These are phyloP conservation scores for Patiria pectinifera DNA, from an alignment of 53 echinoderm and acorn worm species.

Conservation along the genomic window DNA sequence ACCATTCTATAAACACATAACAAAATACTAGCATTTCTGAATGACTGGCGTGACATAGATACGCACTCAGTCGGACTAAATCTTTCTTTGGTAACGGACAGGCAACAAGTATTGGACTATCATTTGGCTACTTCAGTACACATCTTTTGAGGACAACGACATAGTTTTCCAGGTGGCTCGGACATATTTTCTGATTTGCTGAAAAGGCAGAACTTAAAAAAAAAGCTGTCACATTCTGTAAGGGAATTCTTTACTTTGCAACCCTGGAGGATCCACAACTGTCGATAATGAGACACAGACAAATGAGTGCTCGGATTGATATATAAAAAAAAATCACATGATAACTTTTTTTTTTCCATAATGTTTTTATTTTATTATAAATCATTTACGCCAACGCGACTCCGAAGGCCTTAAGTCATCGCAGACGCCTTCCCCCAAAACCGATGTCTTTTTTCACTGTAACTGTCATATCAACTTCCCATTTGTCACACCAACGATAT, in stretches of 20 bases:
- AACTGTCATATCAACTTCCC: constrained; percentile 59
- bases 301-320: background rate
- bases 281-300: background rate
- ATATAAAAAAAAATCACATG: background rate
- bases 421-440: constrained; percentile 3
- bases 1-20: background rate
- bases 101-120: background rate
- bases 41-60: background rate
- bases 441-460: constrained; percentile 48
- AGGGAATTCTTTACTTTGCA: background rate
- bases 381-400: background rate
- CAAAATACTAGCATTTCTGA: background rate
- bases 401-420: background rate
- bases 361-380: background rate
- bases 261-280: background rate
- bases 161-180: background rate
- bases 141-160: background rate
- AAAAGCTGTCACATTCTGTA: background rate
- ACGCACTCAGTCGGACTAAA: background rate
- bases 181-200: background rate
- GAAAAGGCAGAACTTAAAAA: background rate
- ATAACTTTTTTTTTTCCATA: background rate
- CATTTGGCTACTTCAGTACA: background rate
- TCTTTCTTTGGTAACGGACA: background rate
- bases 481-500: constrained; percentile 33